Base-by-base conservation (phyloP, 2,888 invertebrate species). In the Ganaspis brasiliensis region DNA sequence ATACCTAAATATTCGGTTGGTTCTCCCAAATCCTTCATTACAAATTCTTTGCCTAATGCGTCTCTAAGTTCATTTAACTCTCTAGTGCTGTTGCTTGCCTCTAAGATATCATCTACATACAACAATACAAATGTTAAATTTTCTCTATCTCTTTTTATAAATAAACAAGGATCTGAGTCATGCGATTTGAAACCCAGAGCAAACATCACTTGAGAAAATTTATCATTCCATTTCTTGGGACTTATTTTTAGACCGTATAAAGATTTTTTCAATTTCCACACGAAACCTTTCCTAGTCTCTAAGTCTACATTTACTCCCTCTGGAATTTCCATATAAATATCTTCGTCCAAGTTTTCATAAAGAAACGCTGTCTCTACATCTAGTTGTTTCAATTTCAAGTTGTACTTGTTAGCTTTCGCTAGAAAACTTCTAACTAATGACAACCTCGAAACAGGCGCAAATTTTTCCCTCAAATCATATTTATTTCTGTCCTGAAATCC, bases 381-480 rank as follows among this genome's bases (percentile, higher is more conserved):
- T 1, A 79, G 26, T 63, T 79, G 80, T 40, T 24, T 10, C 10
- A 78, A 37, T 2, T 80, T 73, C 26, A 78, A 37, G 19, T 78
- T 40, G 37, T 80, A 16, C 74, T 78, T 80, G 40, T 78, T 80
- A 16, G 73, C 71, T 12, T 76, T 72, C 63, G 80, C 76, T 40
- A 82, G 24, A 40, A 63, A 72, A 5, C 76, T 31, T 73, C 81
- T 79, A 40, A 81, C 71, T 59, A 81, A 16, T 10, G 78, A 37
- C n/a, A 82, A 71, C 2, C 79, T 35, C 10, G 82, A 81, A 55
- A 82, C 82, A 14, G 82, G 79, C 26, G 81, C 81, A 63, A 79
- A 82, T 8, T 80, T 82, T 78, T 81, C 81, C 40, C 49, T 76
- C 0, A 79, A 52, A 2, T 80, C 80, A 55, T 80, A 80, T 26